Conservation (phyloP, 2,113 vertebrate genomes). For the Ceyx margarethae region DNA sequence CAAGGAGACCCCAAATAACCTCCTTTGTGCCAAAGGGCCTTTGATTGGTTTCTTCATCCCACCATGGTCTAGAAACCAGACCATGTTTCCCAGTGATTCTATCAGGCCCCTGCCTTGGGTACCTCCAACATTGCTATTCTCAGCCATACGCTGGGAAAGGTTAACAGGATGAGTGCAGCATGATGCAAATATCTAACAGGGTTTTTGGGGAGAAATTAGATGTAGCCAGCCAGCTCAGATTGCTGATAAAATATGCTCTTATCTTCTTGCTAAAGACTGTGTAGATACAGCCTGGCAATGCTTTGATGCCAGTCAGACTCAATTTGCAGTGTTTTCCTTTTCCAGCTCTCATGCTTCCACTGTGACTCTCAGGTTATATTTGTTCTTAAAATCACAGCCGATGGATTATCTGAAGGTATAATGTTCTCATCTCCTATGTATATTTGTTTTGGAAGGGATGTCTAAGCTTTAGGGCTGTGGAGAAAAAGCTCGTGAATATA, state of each 20-base stretch:
- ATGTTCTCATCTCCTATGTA: neutral
- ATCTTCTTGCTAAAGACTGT: neutral
- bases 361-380: neutral
- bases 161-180: neutral
- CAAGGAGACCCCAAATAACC: neutral
- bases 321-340: neutral
- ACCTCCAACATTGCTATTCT: neutral
- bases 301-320: constrained; percentile 22
- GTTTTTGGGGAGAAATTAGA: neutral
- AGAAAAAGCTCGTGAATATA: neutral
- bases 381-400: neutral
- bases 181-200: neutral
- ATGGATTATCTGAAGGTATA: neutral
- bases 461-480: neutral
- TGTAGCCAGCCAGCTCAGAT: neutral
- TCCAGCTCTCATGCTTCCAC: neutral
- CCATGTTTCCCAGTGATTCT: neutral
- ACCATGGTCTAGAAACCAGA: neutral
- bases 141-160: neutral
- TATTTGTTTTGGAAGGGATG: neutral
- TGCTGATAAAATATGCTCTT: constrained; percentile 13
- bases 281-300: neutral
- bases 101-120: neutral
- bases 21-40: rapidly evolving
- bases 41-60: neutral